Conservation (phyloP, 53 echinoderm and acorn worm genomes). For the Zoroaster sp. region DNA sequence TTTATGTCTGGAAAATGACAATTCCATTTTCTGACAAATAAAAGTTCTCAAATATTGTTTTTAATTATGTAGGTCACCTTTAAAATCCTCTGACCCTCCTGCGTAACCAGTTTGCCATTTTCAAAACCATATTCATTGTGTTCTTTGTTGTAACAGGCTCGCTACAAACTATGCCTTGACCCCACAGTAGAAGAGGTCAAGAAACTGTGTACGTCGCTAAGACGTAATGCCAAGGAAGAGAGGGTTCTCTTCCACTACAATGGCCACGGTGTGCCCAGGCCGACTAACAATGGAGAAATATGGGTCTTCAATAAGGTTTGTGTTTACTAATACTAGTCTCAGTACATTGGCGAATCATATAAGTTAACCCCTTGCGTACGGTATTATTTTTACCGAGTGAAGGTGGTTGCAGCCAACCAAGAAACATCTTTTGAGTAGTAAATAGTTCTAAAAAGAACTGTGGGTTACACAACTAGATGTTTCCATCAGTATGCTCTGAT, state of each 20-base stretch:
- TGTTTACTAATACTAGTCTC: neutral
- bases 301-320: conserved; percentile 98
- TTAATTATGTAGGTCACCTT: too few relatives aligned
- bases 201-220: conserved; percentile 91
- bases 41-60: too few relatives aligned
- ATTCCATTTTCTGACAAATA: too few relatives aligned
- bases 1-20: too few relatives aligned
- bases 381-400: too few relatives aligned
- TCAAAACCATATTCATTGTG: neutral
- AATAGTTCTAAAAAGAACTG: too few relatives aligned
- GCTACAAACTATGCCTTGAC: conserved; percentile 94
- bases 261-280: conserved; percentile 94
- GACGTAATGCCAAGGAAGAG: conserved; percentile 95
- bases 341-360: neutral
- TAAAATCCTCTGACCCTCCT: too few relatives aligned
- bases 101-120: too few relatives aligned
- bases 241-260: conserved; percentile 96
- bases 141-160: conserved; percentile 61
- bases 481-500: too few relatives aligned
- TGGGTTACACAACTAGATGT: too few relatives aligned
- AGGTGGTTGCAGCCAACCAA: too few relatives aligned
- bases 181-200: conserved; percentile 97
- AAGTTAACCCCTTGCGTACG: neutral
- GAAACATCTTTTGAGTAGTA: too few relatives aligned
- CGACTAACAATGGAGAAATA: conserved; percentile 96